phyloP scores from a whole-genome alignment of 2,797 vertebrate genomes.

The Clarias fuscus region DNA sequence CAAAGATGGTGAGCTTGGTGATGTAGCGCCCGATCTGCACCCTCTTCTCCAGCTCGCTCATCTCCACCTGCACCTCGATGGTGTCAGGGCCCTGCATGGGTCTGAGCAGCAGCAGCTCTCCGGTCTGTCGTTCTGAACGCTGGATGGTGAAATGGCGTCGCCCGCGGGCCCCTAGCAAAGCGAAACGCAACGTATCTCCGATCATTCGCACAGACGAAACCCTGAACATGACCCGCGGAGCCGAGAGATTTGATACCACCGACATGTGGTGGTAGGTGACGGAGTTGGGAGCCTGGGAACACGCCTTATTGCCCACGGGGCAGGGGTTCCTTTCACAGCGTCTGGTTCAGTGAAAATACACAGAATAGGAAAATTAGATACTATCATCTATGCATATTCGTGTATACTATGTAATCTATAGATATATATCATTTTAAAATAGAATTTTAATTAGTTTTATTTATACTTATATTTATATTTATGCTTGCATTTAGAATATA shows the following conservation, averaged over 20 bases:
- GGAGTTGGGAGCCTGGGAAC: constrained; percentile 79
- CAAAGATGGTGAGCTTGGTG: constrained; percentile 82
- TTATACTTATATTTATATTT: too few species aligned
- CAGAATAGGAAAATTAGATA: neutral
- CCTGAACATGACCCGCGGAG: constrained; percentile 83
- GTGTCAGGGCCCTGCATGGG: constrained; percentile 76
- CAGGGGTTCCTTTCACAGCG: constrained; percentile 88
- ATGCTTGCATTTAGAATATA: too few species aligned
- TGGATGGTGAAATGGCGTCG: constrained; percentile 76
- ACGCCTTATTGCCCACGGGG: constrained; percentile 78
- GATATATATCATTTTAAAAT: too few species aligned
- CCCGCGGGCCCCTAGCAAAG: constrained; percentile 71
- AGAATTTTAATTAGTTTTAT: too few species aligned
- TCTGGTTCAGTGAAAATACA: constrained; percentile 60
- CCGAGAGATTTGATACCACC: constrained; percentile 80
- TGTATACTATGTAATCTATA: too few species aligned
- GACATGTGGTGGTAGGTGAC: constrained; percentile 87
- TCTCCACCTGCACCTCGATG: constrained; percentile 85
- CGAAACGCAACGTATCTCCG: constrained; percentile 83
- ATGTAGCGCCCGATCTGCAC: constrained; percentile 81
- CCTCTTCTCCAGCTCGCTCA: constrained; percentile 81
- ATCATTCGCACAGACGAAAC: constrained; percentile 77
- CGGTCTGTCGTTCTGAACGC: constrained; percentile 77
- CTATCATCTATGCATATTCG: too few species aligned
- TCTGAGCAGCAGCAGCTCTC: constrained; percentile 82